Evolutionary conservation across 2,888 invertebrate genomes (phyloP), one percentile per base, ranked within the genome.

Genomic region (Alsophila aescularia): DNA sequence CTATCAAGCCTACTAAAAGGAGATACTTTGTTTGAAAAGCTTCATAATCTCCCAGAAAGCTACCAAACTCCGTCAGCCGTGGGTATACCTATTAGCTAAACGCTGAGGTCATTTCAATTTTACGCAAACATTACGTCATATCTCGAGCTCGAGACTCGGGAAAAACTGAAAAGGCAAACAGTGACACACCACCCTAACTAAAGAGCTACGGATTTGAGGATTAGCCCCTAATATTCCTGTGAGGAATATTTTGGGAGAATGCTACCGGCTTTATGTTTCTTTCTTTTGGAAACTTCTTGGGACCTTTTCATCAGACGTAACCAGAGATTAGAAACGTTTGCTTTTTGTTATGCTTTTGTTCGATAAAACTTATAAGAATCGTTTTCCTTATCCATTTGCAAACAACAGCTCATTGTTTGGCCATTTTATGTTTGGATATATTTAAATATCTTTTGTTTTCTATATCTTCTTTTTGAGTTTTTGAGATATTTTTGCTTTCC

Each of bases 121-220:
- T 31, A 16, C 9, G 40, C 44, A 40, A 45, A 51, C 41, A 31
- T 50, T 41, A 36, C 55, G 31, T 45, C 35, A 44, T 49, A 50
- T 41, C 34, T 40, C 18, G 31, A 32, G 13, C 44, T 36, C 32
- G 29, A 58, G 44, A 48, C 41, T 39, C 24, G 13, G 21, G 15
- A 43, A 48, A 52, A 55, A 51, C 13, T 52, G 47, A 52, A 58
- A 56, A 58, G 47, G 43, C 36, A 41, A 55, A 51, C 55, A 43
- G 40, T 44, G 51, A 55, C 54, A 60, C 57, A 53, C 57, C 50
- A 27, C 43, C 36, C 39, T 36, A 27, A 52, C 36, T 58, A 62
- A 66, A 61, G 62, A 62, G 58, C 37, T 50, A 40, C 55, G 60
- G 56, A 54, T 45, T 55, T 45, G 39, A 37, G 57, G 62, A 64